Evolutionary conservation across 2,888 invertebrate genomes (phyloP), one percentile per base, ranked within the genome.

Genomic region (Lithosia quadra): DNA sequence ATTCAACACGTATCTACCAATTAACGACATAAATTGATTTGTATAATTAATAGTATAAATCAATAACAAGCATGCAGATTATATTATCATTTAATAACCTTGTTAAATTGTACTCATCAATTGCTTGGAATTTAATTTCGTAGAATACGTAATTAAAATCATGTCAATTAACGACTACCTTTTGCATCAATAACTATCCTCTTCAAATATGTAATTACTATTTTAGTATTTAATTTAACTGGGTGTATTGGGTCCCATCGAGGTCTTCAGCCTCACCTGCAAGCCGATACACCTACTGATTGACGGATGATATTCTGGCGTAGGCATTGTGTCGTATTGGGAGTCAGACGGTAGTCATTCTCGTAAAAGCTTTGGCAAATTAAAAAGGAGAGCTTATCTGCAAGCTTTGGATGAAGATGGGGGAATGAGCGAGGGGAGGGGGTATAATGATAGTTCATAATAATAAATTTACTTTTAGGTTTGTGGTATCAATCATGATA

Each of bases 11-110:
- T 58, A 9, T 10, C 2, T 15, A 58, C n/a, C 18, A 39, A 53
- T 53, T 36, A 66, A 55, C 53, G 4, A 49, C 24, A 15, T 13
- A 33, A 33, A 58, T 58, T 34, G 33, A n/a, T 58, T 58, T 33
- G 57, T 28, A 57, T 33, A 57, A n/a, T 18, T 18, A 57, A n/a
- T 33, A n/a, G 10, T 28, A 33, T 33, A 34, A 9, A 58, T 34
- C n/a, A 18, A 58, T 58, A 33, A 34, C 1, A 10, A 9, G n/a
- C n/a, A 58, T 34, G 34, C 28, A 22, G 56, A 56, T 56, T 24
- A 24, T 56, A 56, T 56, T 24, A 24, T 56, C 56, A 56, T 24
- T 56, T 15, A 24, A 22, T 56, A 7, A 56, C 13, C 28, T 56
- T 15, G 56, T 24, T 56, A 56, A 56, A 24, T 18, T 56, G 24